phyloP scores from a whole-genome alignment of 2,797 vertebrate species.

The Apogon hyalosoma region DNA sequence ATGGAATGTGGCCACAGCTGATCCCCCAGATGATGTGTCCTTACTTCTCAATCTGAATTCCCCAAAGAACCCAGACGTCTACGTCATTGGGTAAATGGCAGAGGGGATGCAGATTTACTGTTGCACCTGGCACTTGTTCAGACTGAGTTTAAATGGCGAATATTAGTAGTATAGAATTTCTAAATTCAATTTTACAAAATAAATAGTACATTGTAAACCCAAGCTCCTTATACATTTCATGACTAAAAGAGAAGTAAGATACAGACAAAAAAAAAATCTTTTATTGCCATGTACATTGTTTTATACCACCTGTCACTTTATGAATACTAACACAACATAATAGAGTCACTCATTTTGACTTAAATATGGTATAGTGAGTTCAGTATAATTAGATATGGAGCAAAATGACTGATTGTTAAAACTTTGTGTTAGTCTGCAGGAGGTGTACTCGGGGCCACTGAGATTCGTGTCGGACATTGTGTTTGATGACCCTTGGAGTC shows the following conservation, averaged over 20 bases:
- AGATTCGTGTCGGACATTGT: constrained; percentile 89
- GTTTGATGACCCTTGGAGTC: constrained; percentile 93
- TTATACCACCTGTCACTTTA: too few relatives aligned
- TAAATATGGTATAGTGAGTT: too few relatives aligned
- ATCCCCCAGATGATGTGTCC: constrained; percentile 88
- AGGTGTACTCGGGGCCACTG: constrained; percentile 89
- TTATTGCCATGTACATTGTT: background rate
- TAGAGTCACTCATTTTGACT: too few relatives aligned
- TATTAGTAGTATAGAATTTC: too few relatives aligned
- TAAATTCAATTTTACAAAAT: too few relatives aligned
- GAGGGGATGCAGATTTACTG: background rate
- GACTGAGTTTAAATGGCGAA: too few relatives aligned
- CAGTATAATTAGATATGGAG: background rate
- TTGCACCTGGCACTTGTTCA: background rate
- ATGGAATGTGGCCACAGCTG: constrained; percentile 95
- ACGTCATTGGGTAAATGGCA: constrained; percentile 90
- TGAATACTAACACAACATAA: too few relatives aligned
- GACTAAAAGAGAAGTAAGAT: too few relatives aligned
- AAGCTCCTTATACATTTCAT: too few relatives aligned
- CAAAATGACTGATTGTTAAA: background rate
- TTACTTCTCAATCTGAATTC: constrained; percentile 88
- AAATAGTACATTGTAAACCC: too few relatives aligned
- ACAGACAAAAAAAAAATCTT: too few relatives aligned
- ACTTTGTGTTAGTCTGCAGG: constrained; percentile 89
- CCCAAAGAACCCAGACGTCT: constrained; percentile 84